Percentiles rank a stretch among this genome's conserved stretches.
Evolutionary conservation across 23 tunicate genomes (phyloP).

Genomic region (Aplidium turbinatum): DNA sequence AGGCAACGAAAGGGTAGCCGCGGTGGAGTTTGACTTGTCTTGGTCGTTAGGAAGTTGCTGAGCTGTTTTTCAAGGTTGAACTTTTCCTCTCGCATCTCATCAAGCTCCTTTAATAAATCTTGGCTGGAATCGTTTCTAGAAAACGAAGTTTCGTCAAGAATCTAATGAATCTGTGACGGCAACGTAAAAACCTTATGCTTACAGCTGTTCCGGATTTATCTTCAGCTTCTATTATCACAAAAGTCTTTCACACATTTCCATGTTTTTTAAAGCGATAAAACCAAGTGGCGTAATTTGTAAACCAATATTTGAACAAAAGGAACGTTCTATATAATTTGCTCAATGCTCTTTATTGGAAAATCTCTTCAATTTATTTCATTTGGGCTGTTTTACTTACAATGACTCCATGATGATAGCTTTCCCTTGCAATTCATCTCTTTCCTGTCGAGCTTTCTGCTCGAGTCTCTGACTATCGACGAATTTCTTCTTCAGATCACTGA

Average conservation of each 20-base stretch:
- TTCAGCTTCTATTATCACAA: no score
- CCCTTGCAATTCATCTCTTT: conserved; percentile 85
- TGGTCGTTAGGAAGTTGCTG: conserved; percentile 52
- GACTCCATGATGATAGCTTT: conserved; percentile 91
- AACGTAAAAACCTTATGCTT: no score
- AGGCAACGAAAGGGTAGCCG: conserved; percentile 39
- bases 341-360: no score
- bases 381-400: conserved; percentile 56
- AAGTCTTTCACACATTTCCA: no score
- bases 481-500: conserved; percentile 46
- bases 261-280: no score
- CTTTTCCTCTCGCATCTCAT: conserved; percentile 58
- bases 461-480: conserved; percentile 40
- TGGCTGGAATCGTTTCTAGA: conserved; percentile 64
- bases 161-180: no score
- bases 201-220: no score
- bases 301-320: neutral
- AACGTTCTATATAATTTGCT: neutral
- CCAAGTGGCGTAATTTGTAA: no score
- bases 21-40: conserved; percentile 79
- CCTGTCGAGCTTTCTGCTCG: conserved; percentile 70
- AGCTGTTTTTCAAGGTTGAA: conserved; percentile 67
- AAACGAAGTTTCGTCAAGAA: neutral
- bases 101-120: conserved; percentile 68
- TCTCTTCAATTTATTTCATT: no score